Evolutionary conservation across 1,140 invertebrate genomes (phyloP), one percentile per base, ranked within the genome.

Genomic region (Hydropsyche tenuis): DNA sequence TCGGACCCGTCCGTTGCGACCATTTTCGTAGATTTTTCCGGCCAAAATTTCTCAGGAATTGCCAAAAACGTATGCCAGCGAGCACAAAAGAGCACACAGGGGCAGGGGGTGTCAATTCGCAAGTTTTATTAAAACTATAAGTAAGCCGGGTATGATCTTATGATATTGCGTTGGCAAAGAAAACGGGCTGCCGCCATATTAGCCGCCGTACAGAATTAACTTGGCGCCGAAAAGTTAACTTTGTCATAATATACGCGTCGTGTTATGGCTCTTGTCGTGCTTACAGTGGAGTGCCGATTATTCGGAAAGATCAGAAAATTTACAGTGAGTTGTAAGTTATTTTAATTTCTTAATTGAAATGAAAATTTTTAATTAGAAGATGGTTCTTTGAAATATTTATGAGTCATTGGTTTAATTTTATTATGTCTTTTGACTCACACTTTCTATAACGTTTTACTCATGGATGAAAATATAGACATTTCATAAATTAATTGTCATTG

Each of bases 51-150:
- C n/a, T 6, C 48, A 53, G 48, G 18, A 53, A 53, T 53, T 53
- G 48, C 16, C 9, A 20, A 53, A 53, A 53, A 53, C 48, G 48
- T 53, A 53, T 18, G 48, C 48, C 7, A 53, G 20, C 7, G 48
- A 53, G 12, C 6, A 7, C 5, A 14, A 5, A 48, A 48, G 14
- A 18, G 12, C 4, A 18, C 12, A 2, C 12, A 14, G 46, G 46
- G 46, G 46, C 12, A 18, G 63, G 42, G 63, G 43, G 66, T 16
- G 23, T 42, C 46, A 30, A 22, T 53, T 69, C 45, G 27, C 66
- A 69, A 69, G 66, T 69, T 69, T 69, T 69, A 69, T 69, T 69
- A 69, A 69, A 69, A 69, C 66, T 69, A 69, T 69, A 69, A 69
- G 66, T 69, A 69, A 69, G 66, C 66, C 45, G 37, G 51, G 66